Evolutionary conservation across 2,888 invertebrate genomes (phyloP), one percentile per base, ranked within the genome.

Genomic region (Stenurella melanura): DNA sequence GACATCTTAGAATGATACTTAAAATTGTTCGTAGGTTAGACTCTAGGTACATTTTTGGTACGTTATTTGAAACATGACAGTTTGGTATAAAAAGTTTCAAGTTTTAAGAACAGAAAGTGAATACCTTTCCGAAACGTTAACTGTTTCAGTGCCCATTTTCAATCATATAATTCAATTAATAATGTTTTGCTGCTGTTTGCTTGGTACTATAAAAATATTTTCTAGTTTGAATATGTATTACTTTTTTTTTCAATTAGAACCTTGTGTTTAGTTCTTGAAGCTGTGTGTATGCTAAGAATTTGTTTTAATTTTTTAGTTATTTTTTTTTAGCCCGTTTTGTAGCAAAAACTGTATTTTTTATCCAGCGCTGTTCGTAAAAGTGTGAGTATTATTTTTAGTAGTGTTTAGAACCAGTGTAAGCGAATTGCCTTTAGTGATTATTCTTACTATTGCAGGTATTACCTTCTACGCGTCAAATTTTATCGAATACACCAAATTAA

Each of bases 401-500:
- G 67, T 70, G 73, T 68, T 74, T 60, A 11, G 12, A 17, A 9
- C 6, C 18, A 18, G 18, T 12, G 26, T 9, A 34, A 30, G 19
- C 21, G 50, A 50, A 4, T 21, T 0, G 11, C 66, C 61, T 21
- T 76, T 76, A 77, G 63, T 76, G 67, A 78, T 67, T 75, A 54
- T 58, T 68, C 78, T 81, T 80, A 81, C 76, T 83, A 78, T 85
- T 85, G 74, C 83, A 86, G 86, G 85, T 21, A 81, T 82, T 56
- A 79, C 80, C 69, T 85, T 88, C 78, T 89, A 87, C 77, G 89
- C 88, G 4, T 85, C 88, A 38, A 85, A 86, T 60, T 84, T 88
- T 76, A 88, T 89, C 76, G 89, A 89, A 73, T 89, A 89, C 82
- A 85, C 83, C 56, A 83, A 84, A 70, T 82, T 89, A 68, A 88